Conservation (phyloP, 2,797 vertebrate species). For the Cirrhinus mrigala region DNA sequence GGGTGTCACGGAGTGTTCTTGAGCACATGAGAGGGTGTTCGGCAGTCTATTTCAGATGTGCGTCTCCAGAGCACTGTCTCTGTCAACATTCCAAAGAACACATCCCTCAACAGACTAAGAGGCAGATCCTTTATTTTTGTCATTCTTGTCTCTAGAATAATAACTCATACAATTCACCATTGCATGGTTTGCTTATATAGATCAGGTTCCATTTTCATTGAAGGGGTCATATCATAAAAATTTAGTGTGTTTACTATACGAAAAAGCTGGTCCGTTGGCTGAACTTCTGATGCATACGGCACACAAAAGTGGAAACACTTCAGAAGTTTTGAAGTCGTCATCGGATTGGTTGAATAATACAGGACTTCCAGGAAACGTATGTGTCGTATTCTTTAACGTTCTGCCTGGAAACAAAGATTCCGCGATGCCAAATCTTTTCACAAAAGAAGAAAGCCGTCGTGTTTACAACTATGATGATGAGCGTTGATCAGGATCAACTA, state of each 20-base stretch:
- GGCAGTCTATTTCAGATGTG: constrained; percentile 13
- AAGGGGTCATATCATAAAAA: background rate
- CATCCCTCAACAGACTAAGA: background rate
- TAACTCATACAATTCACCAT: background rate
- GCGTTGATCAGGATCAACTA: too few relatives aligned
- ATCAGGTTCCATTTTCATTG: background rate
- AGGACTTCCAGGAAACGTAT: too few relatives aligned
- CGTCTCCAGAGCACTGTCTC: constrained; percentile 15
- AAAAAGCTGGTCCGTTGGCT: too few relatives aligned
- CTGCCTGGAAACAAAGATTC: too few relatives aligned
- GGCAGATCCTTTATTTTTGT: background rate
- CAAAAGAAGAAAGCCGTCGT: too few relatives aligned
- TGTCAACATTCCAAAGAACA: constrained; percentile 14
- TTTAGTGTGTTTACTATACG: background rate
- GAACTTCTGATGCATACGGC: too few relatives aligned
- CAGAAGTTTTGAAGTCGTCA: too few relatives aligned
- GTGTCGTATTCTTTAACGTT: too few relatives aligned
- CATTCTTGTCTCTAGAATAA: background rate
- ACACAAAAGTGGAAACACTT: too few relatives aligned
- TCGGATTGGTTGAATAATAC: too few relatives aligned
- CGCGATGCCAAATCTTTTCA: too few relatives aligned
- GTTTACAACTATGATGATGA: too few relatives aligned
- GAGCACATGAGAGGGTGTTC: constrained; percentile 19
- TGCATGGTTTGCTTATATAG: background rate
- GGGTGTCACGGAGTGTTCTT: constrained; percentile 40